Conservation (phyloP, 2,797 vertebrate genomes). For the Cyprinodon diabolis region DNA sequence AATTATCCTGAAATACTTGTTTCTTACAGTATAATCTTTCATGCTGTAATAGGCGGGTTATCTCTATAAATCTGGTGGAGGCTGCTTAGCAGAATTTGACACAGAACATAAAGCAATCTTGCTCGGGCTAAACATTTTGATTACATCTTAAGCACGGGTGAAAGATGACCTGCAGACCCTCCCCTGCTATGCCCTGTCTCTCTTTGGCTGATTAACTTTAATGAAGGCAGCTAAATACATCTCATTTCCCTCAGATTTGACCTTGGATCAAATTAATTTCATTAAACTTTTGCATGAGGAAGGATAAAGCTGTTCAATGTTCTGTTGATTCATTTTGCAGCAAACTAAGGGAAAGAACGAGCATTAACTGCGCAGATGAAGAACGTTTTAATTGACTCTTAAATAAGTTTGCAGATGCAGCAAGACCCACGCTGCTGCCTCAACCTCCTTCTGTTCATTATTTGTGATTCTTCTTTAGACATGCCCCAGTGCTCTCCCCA, state of each 20-base stretch:
- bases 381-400: background rate
- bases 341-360: background rate
- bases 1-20: background rate
- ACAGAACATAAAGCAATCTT: background rate
- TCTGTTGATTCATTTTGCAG: background rate
- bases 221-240: slow-evolving; percentile 14
- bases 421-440: background rate
- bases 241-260: background rate
- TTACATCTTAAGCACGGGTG: background rate
- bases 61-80: background rate
- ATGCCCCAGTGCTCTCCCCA: background rate
- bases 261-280: slow-evolving; percentile 7
- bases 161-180: slow-evolving; percentile 3
- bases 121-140: background rate
- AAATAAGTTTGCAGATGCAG: background rate
- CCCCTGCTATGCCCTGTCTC: background rate
- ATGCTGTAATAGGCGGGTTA: background rate
- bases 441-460: slow-evolving; percentile 8
- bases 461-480: slow-evolving; percentile 3
- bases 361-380: background rate
- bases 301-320: background rate
- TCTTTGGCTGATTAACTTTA: slow-evolving; percentile 15
- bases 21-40: background rate
- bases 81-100: background rate
- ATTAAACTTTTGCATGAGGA: background rate